These are phyloP conservation scores for Panulirus ornatus DNA, from an alignment of 1,140 invertebrate genomes.

Conservation along the genomic window DNA sequence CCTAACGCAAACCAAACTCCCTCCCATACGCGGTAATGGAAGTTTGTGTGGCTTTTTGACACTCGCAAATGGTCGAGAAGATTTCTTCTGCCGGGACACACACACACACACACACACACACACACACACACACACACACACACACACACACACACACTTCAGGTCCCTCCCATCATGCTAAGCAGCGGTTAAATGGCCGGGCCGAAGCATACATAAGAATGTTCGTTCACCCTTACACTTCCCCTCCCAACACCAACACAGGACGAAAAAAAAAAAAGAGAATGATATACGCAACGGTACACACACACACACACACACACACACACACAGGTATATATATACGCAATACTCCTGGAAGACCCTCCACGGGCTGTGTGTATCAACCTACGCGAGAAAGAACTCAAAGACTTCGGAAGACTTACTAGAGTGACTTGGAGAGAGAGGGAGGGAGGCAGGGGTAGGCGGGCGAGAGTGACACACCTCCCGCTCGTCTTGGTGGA, in stretches of 20 bases:
- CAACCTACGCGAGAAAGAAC: not conserved
- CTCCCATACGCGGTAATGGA: no score
- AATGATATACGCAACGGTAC: slow-evolving; percentile 9
- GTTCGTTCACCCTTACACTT: slow-evolving; percentile 20
- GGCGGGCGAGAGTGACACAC: no score
- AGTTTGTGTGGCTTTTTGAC: no score
- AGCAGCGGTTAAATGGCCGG: slow-evolving; percentile 46
- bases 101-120: slow-evolving; percentile 6
- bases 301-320: not conserved
- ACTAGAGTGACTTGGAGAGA: not conserved
- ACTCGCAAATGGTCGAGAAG: no score
- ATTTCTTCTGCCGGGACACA: not conserved
- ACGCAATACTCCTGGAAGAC: no score
- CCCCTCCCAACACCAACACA: no score
- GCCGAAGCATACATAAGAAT: slow-evolving; percentile 40
- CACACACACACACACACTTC: slow-evolving; percentile 4
- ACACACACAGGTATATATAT: no score
- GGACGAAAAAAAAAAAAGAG: slow-evolving; percentile 49
- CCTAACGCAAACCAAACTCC: no score
- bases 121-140: not conserved
- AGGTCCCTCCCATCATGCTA: slow-evolving; percentile 20
- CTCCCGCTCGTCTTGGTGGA: not conserved
- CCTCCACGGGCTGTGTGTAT: not conserved
- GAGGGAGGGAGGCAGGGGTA: not conserved
- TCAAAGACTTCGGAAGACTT: not conserved